Evolutionary conservation across 1,140 invertebrate species (phyloP).

Genomic region (Lepidotrigona ventralis): DNA sequence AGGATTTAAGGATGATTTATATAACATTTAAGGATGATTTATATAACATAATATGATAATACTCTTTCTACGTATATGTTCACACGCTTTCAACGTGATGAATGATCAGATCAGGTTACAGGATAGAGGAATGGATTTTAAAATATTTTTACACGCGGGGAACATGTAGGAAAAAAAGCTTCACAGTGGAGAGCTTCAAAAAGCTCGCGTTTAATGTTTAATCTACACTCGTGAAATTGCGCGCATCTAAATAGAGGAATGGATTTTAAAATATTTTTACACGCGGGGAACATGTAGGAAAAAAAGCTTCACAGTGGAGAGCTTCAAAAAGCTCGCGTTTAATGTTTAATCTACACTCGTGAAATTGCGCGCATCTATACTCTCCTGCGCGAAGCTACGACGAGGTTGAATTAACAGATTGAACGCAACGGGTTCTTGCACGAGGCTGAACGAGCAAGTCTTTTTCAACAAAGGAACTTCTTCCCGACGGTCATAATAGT

Average conservation of each 20-base stretch:
- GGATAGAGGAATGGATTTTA: background rate
- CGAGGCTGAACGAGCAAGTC: background rate
- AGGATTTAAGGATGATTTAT: too few relatives aligned
- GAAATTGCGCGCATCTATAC: too few relatives aligned
- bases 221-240: too few relatives aligned
- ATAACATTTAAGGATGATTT: too few relatives aligned
- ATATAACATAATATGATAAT: too few relatives aligned
- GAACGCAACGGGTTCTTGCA: background rate
- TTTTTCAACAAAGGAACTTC: conserved; percentile 4
- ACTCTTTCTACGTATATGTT: too few relatives aligned
- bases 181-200: background rate
- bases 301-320: background rate
- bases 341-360: too few relatives aligned
- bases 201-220: too few relatives aligned
- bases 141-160: background rate
- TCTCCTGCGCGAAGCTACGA: background rate
- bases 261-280: background rate
- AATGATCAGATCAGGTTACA: background rate
- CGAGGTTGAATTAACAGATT: conserved; percentile 4
- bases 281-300: too few relatives aligned
- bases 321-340: too few relatives aligned
- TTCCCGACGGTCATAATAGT: background rate
- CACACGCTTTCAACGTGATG: too few relatives aligned
- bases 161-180: background rate
- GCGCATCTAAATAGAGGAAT: background rate